Conservation (phyloP, 2,797 vertebrate species). For the Cuniculus paca region DNA sequence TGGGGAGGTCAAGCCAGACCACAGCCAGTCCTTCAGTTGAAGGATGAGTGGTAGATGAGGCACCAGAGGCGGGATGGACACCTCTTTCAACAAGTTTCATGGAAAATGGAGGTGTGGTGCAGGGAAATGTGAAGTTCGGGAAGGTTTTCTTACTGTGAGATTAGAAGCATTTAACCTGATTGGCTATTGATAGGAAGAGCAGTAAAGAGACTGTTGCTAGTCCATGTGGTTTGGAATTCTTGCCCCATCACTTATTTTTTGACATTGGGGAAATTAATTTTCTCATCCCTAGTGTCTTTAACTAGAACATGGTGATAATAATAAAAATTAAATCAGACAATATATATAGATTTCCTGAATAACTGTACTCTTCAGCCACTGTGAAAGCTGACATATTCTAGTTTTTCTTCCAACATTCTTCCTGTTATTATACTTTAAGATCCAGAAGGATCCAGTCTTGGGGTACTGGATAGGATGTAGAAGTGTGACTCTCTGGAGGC, state of each 20-base stretch:
- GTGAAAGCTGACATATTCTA: not conserved
- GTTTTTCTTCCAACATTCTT: not conserved
- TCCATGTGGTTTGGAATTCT: not conserved
- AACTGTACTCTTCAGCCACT: not conserved
- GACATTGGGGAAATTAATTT: slow-evolving; percentile 2
- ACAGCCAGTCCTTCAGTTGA: not conserved
- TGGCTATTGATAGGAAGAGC: not conserved
- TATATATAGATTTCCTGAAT: not conserved
- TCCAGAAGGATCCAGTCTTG: not conserved
- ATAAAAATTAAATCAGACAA: not conserved
- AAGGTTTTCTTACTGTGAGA: not conserved
- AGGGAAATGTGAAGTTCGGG: not conserved
- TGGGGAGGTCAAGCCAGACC: not conserved
- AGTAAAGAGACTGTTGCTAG: not conserved
- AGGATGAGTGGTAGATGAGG: not conserved
- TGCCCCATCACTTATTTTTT: not conserved
- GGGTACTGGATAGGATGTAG: not conserved
- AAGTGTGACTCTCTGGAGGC: not conserved
- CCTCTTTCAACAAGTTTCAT: not conserved
- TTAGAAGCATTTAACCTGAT: not conserved
- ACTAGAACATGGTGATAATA: not conserved
- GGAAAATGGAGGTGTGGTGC: not conserved
- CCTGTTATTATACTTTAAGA: not conserved
- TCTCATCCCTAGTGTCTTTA: not conserved
- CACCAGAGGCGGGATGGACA: not conserved